Evolutionary conservation across 2,113 vertebrate species (phyloP).

Genomic region (Empidonax alnorum): DNA sequence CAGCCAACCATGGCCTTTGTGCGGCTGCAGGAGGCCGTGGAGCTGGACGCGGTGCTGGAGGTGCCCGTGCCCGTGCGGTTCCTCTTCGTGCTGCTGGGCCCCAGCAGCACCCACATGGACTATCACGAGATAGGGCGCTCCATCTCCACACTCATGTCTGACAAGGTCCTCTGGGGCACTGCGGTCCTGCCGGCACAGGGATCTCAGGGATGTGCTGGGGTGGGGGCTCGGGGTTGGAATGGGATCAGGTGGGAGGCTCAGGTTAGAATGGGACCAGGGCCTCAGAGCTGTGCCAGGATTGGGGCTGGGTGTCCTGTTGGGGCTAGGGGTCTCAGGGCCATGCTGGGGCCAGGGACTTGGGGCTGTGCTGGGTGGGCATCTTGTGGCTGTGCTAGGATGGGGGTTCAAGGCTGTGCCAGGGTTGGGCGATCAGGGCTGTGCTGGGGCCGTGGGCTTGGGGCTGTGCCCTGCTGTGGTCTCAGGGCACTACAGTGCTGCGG

Average conservation of each 20-base stretch:
- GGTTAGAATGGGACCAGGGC: neutral
- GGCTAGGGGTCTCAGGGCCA: fast-evolving
- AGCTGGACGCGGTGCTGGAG: conserved; percentile 92
- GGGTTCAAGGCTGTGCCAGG: neutral
- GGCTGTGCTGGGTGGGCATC: neutral
- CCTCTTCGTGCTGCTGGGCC: conserved; percentile 94
- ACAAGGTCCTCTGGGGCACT: conserved; percentile 80
- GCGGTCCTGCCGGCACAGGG: neutral
- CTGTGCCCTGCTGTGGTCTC: fast-evolving
- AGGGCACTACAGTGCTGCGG: fast-evolving
- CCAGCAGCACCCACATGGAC: conserved; percentile 92
- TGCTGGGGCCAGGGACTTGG: neutral
- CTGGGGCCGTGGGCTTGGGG: neutral
- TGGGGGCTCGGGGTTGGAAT: too few relatives aligned
- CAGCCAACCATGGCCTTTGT: conserved; percentile 98
- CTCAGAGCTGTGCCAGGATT: neutral
- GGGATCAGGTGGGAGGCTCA: neutral
- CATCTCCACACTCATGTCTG: conserved; percentile 98
- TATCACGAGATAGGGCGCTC: conserved; percentile 98
- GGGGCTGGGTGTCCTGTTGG: fast-evolving
- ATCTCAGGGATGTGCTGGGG: neutral
- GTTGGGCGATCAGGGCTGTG: neutral
- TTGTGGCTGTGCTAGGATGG: fast-evolving
- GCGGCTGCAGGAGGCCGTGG: conserved; percentile 89
- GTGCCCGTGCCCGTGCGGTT: conserved; percentile 95